A percentile compares a stretch with the other conserved stretches of the same genome.
Evolutionary conservation across 2,797 vertebrate genomes (phyloP).

Genomic region (Valencia hispanica): DNA sequence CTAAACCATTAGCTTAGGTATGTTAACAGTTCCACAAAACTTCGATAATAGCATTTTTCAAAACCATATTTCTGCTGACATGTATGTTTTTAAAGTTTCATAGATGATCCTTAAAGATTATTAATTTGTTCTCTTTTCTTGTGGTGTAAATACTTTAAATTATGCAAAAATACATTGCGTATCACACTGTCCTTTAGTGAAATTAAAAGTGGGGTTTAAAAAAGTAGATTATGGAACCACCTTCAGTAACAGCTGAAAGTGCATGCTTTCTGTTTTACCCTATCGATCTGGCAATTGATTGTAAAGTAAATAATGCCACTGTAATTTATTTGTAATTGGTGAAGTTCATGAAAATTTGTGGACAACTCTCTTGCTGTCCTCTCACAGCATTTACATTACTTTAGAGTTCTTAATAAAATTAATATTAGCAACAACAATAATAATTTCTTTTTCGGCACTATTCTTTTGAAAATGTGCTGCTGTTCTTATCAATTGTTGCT

Average conservation of each 20-base stretch:
- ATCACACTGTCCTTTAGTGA: not conserved
- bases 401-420: not conserved
- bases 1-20: conserved; percentile 26
- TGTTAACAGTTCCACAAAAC: conserved; percentile 24
- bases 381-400: not conserved
- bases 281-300: not conserved
- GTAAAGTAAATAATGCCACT: not conserved
- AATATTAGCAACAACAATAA: too few species aligned
- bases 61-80: not conserved
- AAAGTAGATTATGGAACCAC: not conserved
- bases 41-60: conserved; percentile 21
- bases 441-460: too few species aligned
- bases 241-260: too few species aligned
- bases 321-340: not conserved
- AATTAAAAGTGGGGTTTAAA: not conserved
- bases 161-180: not conserved
- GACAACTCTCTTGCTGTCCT: not conserved
- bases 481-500: not conserved
- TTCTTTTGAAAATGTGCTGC: not conserved
- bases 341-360: not conserved
- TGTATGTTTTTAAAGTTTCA: not conserved
- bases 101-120: too few species aligned
- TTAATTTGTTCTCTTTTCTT: not conserved
- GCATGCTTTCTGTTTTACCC: not conserved
- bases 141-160: not conserved